Conservation (phyloP, 2,888 invertebrate species). For the Eristalinus aeneus region DNA sequence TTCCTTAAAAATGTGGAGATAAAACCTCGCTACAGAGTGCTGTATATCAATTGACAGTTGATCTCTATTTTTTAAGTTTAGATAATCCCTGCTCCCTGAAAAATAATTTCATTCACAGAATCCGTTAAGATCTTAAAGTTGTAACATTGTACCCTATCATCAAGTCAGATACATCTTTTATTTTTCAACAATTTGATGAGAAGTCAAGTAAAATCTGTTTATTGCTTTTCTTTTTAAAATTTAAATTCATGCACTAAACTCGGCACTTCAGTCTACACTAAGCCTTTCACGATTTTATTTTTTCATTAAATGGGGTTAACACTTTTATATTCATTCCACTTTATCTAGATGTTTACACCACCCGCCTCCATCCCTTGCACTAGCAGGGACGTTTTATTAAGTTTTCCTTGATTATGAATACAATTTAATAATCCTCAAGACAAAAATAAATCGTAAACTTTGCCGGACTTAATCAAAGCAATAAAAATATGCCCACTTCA, state of each 20-base stretch:
- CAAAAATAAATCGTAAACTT: constrained; percentile 66
- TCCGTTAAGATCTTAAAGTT: too few relatives aligned
- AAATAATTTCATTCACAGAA: too few relatives aligned
- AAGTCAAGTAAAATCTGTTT: not conserved
- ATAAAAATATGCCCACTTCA: constrained; percentile 69
- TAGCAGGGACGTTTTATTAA: not conserved
- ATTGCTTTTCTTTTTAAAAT: not conserved
- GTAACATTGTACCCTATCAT: too few relatives aligned
- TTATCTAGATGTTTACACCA: constrained; percentile 33
- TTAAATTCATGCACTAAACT: not conserved
- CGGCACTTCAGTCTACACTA: not conserved
- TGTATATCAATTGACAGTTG: too few relatives aligned
- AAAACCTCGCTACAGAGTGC: too few relatives aligned
- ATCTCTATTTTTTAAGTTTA: too few relatives aligned
- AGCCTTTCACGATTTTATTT: not conserved
- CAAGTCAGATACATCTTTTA: too few relatives aligned
- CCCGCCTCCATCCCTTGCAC: not conserved
- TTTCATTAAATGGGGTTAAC: not conserved
- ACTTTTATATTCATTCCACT: constrained; percentile 29
- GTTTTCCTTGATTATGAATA: constrained; percentile 6
- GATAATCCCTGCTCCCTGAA: too few relatives aligned
- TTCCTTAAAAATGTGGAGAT: too few relatives aligned
- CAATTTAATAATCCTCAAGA: constrained; percentile 66
- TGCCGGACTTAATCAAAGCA: constrained; percentile 69
- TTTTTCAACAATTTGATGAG: not conserved